These are phyloP conservation scores for Parnassius mnemosyne DNA, from an alignment of 2,888 invertebrate genomes.

Conservation along the genomic window DNA sequence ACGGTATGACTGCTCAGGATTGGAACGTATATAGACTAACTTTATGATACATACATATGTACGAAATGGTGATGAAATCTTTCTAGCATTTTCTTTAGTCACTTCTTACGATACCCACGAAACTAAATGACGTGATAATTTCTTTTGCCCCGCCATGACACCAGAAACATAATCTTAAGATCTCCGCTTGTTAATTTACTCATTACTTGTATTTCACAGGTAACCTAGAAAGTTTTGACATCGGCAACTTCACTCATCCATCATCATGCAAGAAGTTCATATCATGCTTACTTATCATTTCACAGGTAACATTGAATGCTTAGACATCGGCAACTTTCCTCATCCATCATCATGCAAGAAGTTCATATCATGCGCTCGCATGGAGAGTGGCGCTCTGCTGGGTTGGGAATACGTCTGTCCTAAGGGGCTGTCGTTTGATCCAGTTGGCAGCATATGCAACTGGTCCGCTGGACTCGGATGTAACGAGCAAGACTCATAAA, in stretches of 20 bases:
- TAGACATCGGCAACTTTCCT: constrained; percentile 94
- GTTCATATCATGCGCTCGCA: constrained; percentile 92
- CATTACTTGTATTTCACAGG: constrained; percentile 63
- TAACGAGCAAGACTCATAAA: constrained; percentile 73
- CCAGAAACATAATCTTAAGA: too few relatives aligned
- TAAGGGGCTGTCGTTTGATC: constrained; percentile 91
- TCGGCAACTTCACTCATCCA: constrained; percentile 95
- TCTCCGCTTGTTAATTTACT: too few relatives aligned
- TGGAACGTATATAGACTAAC: too few relatives aligned
- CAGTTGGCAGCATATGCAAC: constrained; percentile 94
- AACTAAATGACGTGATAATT: too few relatives aligned
- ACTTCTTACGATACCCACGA: too few relatives aligned
- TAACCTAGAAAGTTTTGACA: constrained; percentile 90
- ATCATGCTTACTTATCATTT: constrained; percentile 21
- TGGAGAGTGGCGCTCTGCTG: constrained; percentile 87
- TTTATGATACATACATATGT: too few relatives aligned
- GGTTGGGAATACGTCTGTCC: constrained; percentile 96
- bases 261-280: constrained; percentile 95
- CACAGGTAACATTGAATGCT: constrained; percentile 88
- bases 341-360: constrained; percentile 95
- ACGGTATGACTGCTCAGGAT: too few relatives aligned
- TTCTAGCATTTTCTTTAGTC: too few relatives aligned
- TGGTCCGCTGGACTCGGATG: constrained; percentile 92
- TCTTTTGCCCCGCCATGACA: background rate
- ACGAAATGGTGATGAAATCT: too few relatives aligned